Base-by-base conservation (phyloP, 2,113 vertebrate species). In the Corythoichthys haematopterus region DNA sequence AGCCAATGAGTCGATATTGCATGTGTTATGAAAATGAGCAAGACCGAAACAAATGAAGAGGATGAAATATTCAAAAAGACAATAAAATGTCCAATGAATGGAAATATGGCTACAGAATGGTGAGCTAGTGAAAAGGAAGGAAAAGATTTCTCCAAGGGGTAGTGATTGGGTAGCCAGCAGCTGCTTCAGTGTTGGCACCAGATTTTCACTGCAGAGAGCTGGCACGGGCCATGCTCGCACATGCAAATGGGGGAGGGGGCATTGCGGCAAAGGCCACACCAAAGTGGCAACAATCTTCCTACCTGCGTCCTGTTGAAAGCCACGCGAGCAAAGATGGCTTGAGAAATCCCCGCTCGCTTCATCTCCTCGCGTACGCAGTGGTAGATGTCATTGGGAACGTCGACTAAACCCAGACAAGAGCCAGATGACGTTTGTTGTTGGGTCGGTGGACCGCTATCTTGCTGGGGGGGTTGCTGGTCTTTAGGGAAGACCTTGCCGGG, bases 291-390 rank as follows among this genome's bases (percentile, higher is more conserved):
- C 57, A 76, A 87, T 85, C 79, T n/a, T 51, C 59, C 88, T 91
- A 98, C 97, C 97, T 99, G 98, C 86, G 98, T 99, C 92, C 98
- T 93, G 93, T 99, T 99, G 90, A 99, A 99, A 89, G 97, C 98
- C 91, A 99, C 98, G 28, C 98, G 94, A 80, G 98, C 98, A 88
- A 99, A 99, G 86, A 99, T 92, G 78, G 98, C 97, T 90, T 99
- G 98, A 64, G 98, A 99, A 89, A 99, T 98, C 84, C 96, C 97
- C 48, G 98, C 98, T 83, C 98, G 92, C 92, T 99, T 99, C 86
- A 99, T 92, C 85, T 99, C 98, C 46, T 99, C 98, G 20, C 96
- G 93, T 76, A 99, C 98, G 88, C 94, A 96, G 86, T 98, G 96
- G 94, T 99, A 99, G 91, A 99, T 95, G 84, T 98, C 96, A 69